Base-by-base conservation (phyloP, 2,888 invertebrate species). In the Platynereis dumerilii region DNA sequence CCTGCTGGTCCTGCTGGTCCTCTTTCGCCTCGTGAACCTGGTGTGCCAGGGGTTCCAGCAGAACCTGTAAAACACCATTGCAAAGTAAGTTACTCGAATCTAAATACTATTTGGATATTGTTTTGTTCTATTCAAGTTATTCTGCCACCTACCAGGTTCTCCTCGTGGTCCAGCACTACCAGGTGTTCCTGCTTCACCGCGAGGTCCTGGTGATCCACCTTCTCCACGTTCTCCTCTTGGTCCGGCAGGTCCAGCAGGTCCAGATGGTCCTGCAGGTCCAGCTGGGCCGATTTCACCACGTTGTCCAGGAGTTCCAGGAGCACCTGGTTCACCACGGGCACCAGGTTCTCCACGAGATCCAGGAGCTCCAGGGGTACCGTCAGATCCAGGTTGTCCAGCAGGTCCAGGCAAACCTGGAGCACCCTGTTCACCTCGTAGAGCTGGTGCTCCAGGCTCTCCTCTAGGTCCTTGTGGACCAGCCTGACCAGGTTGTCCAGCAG, bases 91-190 rank as follows among this genome's bases (percentile, higher is more conserved):
- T n/a, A n/a, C n/a, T n/a, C n/a, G n/a, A n/a, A n/a, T 34, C 34
- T 12, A 34, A 12, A 12, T 34, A n/a, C 39, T 45, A 26, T 24
- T 66, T 66, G 29, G 7, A 57, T 62, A 24, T 66, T 66, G 20
- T 53, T 22, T 2, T n/a, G 29, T 42, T 60, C 65, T 5, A 22
- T 5, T 26, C 29, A 2, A 10, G 60, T 60, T 26, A 60, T 39
- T 52, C 24, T 26, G 27, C 69, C 68, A 34, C 54, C 26, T 17
- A 34, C 79, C 81, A 66, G 84, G 85, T 64, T 76, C 77, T 53
- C 78, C 79, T 20, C 58, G 5, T 24, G 53, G 55, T 34, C 65
- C 62, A 22, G 52, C 22, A n/a, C 42, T 39, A 39, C 69, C 69
- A 24, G 52, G 58, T 2, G 52, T 34, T 27, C 64, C 64, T 24